Conservation (phyloP, 2,888 invertebrate genomes). For the Callosobruchus maculatus region DNA sequence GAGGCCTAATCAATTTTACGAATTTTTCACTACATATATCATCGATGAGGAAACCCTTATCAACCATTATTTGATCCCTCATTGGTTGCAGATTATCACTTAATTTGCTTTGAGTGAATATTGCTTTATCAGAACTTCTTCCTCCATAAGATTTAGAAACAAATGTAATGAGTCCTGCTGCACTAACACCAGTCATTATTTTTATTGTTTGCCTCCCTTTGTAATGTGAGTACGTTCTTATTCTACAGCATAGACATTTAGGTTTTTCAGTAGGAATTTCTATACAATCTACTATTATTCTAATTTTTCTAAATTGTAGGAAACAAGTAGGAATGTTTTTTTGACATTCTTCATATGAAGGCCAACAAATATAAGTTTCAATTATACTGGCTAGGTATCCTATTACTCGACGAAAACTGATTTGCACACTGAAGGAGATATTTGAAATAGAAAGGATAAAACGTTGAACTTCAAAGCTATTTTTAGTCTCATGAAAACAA, state of each 20-base stretch:
- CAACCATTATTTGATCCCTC: background rate
- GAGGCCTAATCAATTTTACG: background rate
- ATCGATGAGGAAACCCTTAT: background rate
- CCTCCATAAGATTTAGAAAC: background rate
- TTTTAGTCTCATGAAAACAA: background rate
- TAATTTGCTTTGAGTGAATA: background rate
- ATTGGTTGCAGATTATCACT: too few species aligned
- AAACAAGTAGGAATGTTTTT: background rate
- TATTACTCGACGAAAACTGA: background rate
- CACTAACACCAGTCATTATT: background rate
- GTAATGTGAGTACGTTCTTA: constrained; percentile 1
- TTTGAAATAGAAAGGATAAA: background rate
- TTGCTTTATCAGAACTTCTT: background rate
- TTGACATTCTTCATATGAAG: too few species aligned
- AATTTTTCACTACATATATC: background rate
- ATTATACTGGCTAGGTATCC: background rate
- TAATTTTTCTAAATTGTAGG: background rate
- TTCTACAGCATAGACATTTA: background rate
- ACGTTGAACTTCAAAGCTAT: background rate
- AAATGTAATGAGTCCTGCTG: background rate
- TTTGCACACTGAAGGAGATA: background rate
- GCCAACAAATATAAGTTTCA: background rate
- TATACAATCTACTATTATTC: background rate
- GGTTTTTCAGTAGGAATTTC: background rate
- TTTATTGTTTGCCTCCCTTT: background rate